Evolutionary conservation across 2,797 vertebrate genomes (phyloP).

Genomic region (Acanthis flammea): DNA sequence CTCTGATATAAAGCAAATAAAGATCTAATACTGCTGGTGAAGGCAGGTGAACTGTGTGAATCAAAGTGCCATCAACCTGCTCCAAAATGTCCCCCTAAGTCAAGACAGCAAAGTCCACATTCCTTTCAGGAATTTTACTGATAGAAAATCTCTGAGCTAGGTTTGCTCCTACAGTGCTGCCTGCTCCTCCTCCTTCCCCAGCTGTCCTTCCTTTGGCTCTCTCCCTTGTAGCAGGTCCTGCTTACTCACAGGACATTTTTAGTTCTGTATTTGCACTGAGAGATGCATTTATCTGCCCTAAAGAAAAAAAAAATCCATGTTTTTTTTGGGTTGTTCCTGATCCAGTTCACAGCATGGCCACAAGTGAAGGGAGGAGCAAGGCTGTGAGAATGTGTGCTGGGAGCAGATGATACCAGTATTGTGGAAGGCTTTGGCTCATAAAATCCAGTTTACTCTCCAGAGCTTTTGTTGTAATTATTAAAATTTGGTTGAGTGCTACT

Average conservation of each 20-base stretch:
- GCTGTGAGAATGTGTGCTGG: neutral
- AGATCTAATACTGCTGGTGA: neutral
- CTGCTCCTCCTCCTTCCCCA: neutral
- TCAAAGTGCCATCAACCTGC: neutral
- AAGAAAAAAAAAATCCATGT: neutral
- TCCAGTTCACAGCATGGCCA: neutral
- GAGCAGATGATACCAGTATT: rapidly evolving
- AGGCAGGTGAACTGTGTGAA: neutral
- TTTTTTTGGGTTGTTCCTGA: neutral
- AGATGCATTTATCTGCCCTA: neutral
- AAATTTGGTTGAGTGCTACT: neutral
- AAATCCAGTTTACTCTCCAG: neutral
- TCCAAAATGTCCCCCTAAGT: neutral
- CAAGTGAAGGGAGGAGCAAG: neutral
- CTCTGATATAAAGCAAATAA: neutral
- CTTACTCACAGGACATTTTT: neutral
- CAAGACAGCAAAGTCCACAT: neutral
- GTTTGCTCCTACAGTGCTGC: neutral
- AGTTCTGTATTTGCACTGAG: neutral
- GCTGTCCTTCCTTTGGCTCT: neutral
- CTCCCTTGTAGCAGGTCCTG: neutral
- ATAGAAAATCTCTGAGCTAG: neutral
- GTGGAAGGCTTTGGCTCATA: neutral
- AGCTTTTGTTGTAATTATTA: neutral
- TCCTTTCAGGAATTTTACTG: neutral